phyloP scores from a whole-genome alignment of 2,113 vertebrate species.

The Platanista minor region DNA sequence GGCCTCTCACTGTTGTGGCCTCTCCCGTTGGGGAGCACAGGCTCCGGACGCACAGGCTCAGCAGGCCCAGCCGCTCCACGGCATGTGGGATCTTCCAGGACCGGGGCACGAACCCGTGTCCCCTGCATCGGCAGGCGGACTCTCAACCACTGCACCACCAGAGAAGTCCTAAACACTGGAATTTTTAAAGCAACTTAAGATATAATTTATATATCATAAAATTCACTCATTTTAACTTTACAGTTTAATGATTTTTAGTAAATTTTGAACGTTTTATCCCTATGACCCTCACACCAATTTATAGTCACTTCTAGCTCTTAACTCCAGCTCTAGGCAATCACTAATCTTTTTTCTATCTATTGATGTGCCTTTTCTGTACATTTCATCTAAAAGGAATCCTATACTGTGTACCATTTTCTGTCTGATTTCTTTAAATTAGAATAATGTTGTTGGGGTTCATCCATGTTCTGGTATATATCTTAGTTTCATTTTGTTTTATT shows the following conservation, averaged over 20 bases:
- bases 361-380: background rate
- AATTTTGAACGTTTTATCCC: background rate
- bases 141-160: too few species aligned
- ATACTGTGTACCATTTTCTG: background rate
- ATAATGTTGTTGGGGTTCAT: background rate
- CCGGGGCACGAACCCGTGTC: too few species aligned
- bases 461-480: background rate
- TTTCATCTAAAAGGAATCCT: background rate
- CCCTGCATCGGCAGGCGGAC: too few species aligned
- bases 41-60: too few species aligned
- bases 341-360: background rate
- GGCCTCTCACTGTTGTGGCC: too few species aligned
- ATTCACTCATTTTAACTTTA: background rate
- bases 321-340: background rate
- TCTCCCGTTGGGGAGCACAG: too few species aligned
- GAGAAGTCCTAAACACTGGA: background rate
- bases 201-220: background rate
- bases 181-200: background rate
- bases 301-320: background rate
- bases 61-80: too few species aligned
- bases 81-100: too few species aligned
- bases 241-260: background rate
- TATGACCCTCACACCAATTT: background rate
- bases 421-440: background rate
- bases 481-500: background rate